These are phyloP conservation scores for Drosophila baimaii DNA, from an alignment of 1,140 invertebrate genomes.

Conservation along the genomic window DNA sequence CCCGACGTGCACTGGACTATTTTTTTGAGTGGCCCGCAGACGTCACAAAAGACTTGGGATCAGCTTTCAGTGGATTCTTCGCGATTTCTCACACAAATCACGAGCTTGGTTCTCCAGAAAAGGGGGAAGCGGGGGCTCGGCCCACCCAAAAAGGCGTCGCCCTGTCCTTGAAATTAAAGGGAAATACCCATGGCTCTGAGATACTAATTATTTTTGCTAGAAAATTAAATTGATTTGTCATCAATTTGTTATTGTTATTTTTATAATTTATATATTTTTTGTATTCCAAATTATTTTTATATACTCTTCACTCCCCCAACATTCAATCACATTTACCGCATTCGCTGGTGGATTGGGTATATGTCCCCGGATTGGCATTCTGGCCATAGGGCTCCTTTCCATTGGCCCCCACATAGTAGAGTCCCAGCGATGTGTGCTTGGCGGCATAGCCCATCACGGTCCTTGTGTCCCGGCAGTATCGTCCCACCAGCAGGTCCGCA, in stretches of 20 bases:
- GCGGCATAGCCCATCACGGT: constrained; percentile 60
- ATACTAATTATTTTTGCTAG: no score
- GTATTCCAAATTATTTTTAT: neutral
- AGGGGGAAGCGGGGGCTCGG: constrained; percentile 1
- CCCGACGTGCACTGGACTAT: constrained; percentile 21
- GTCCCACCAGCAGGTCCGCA: constrained; percentile 17
- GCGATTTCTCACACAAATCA: constrained; percentile 24
- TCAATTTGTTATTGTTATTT: no score
- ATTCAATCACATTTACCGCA: constrained; percentile 38
- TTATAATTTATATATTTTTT: neutral
- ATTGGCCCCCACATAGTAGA: constrained; percentile 60
- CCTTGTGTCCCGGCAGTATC: neutral
- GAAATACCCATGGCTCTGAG: neutral
- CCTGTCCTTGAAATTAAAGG: constrained; percentile 11
- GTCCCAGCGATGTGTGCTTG: constrained; percentile 22
- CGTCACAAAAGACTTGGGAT: constrained; percentile 21
- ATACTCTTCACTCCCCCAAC: no score
- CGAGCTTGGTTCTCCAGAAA: neutral
- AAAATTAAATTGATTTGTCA: no score
- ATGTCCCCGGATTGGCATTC: constrained; percentile 21
- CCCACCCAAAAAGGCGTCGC: neutral
- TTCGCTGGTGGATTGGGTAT: constrained; percentile 10
- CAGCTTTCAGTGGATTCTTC: neutral
- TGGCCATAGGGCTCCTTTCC: constrained; percentile 49
- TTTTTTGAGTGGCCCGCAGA: constrained; percentile 13